These are phyloP conservation scores for Phylloscopus trochiloides DNA, from an alignment of 2,113 vertebrate species.

Conservation along the genomic window DNA sequence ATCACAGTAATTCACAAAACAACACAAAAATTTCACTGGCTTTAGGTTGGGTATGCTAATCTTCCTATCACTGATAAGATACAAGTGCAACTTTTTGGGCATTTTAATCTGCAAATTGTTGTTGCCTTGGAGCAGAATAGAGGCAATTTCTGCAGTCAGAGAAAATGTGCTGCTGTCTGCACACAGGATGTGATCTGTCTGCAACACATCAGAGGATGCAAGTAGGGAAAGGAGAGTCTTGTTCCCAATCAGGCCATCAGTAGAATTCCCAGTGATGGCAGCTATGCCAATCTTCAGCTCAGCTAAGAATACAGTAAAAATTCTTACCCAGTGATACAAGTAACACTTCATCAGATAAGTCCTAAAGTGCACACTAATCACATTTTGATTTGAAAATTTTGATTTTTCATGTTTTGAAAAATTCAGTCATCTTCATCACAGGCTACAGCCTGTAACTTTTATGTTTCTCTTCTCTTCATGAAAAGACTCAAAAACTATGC, in stretches of 20 bases:
- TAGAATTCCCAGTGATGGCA: background rate
- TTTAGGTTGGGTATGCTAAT: background rate
- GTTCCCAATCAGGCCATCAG: background rate
- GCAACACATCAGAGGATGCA: background rate
- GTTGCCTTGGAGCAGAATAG: background rate
- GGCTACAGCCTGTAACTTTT: background rate
- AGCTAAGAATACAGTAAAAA: background rate
- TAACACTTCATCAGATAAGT: background rate
- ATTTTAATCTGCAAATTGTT: background rate
- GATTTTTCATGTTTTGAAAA: background rate
- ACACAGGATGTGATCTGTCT: background rate
- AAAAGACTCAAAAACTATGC: background rate
- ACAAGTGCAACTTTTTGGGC: background rate
- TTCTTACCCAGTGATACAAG: background rate
- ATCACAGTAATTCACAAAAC: background rate
- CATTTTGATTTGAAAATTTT: background rate
- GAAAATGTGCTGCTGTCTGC: background rate
- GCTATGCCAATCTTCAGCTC: background rate
- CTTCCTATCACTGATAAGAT: background rate
- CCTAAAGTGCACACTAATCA: background rate
- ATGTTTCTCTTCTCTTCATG: background rate
- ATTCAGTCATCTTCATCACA: background rate
- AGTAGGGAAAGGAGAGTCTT: background rate
- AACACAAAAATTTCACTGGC: background rate
- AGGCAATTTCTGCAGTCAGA: background rate